phyloP scores from a whole-genome alignment of 64 coral and sea anemone genomes.

The Actinia equina region DNA sequence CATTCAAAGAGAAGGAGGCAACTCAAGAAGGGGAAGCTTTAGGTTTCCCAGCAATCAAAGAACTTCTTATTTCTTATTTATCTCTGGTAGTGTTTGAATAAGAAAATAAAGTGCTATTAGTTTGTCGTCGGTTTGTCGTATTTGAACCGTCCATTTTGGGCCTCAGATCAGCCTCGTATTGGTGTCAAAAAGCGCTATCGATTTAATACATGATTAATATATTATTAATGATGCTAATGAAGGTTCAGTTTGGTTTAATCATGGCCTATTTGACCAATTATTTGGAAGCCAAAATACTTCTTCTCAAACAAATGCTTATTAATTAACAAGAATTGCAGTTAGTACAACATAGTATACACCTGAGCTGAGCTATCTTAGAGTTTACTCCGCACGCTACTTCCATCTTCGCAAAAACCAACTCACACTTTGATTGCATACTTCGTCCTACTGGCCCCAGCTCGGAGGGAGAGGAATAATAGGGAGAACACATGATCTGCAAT shows the following conservation, averaged over 20 bases:
- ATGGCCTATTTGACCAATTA: slow-evolving; percentile 99
- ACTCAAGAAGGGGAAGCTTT: slow-evolving; percentile 1
- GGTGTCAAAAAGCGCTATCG: slow-evolving; percentile 78
- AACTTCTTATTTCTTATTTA: slow-evolving; percentile 62
- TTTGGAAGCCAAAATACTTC: slow-evolving; percentile 99
- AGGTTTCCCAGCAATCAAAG: slow-evolving; percentile 31
- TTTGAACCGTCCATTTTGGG: slow-evolving; percentile 32
- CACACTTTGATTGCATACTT: neutral
- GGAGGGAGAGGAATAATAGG: slow-evolving; percentile 68
- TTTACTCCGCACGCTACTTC: neutral
- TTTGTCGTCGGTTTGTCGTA: slow-evolving; percentile 67
- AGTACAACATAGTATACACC: slow-evolving; percentile 48
- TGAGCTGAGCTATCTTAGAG: neutral
- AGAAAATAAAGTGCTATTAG: slow-evolving; percentile 66
- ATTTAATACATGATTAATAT: slow-evolving; percentile 98
- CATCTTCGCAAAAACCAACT: neutral
- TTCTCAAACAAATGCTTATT: slow-evolving; percentile 99
- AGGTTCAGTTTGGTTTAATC: slow-evolving; percentile 93
- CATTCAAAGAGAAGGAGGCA: neutral
- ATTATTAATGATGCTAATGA: slow-evolving; percentile 99
- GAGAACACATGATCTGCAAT: slow-evolving; percentile 89
- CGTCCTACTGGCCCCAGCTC: neutral
- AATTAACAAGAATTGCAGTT: slow-evolving; percentile 98
- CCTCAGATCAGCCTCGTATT: slow-evolving; percentile 57
- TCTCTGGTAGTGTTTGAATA: slow-evolving; percentile 45